Conservation (phyloP, 1,140 invertebrate species). For the Zaprionus ornatus region DNA sequence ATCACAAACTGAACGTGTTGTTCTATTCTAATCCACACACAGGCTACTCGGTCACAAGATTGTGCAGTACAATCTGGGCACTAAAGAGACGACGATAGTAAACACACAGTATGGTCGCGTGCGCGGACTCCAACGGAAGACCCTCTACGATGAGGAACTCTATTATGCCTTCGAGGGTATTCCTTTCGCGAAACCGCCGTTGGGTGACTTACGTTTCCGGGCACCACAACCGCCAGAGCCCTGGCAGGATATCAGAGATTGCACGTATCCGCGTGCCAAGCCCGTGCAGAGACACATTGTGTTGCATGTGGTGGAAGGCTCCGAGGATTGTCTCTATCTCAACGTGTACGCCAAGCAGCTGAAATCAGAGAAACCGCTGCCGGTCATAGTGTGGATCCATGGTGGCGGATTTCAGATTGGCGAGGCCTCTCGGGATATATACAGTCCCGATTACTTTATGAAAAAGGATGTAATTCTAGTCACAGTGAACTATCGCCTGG, state of each 20-base stretch:
- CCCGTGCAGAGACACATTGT: conserved; percentile 66
- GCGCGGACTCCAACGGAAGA: conserved; percentile 56
- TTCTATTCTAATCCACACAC: not conserved
- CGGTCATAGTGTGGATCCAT: conserved; percentile 89
- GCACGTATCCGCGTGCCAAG: conserved; percentile 49
- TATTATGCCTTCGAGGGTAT: conserved; percentile 85
- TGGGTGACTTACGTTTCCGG: conserved; percentile 87
- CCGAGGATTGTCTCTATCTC: conserved; percentile 76
- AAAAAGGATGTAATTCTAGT: conserved; percentile 87
- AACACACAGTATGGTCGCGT: conserved; percentile 57
- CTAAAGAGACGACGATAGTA: conserved; percentile 51
- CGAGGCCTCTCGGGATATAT: conserved; percentile 78
- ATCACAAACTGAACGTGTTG: conserved; percentile 11
- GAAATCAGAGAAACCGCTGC: conserved; percentile 67
- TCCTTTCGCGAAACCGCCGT: conserved; percentile 88
- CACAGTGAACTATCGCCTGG: conserved; percentile 89
- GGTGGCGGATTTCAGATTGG: conserved; percentile 87
- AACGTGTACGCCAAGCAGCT: conserved; percentile 74
- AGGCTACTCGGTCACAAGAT: conserved; percentile 65
- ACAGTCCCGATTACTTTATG: conserved; percentile 87
- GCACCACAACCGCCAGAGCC: conserved; percentile 85
- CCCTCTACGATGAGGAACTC: conserved; percentile 59
- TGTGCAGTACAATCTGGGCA: conserved; percentile 59
- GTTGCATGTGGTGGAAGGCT: conserved; percentile 55
- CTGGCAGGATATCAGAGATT: conserved; percentile 85